Evolutionary conservation across 2,888 invertebrate genomes (phyloP).

Genomic region (Meandrusa payeni): DNA sequence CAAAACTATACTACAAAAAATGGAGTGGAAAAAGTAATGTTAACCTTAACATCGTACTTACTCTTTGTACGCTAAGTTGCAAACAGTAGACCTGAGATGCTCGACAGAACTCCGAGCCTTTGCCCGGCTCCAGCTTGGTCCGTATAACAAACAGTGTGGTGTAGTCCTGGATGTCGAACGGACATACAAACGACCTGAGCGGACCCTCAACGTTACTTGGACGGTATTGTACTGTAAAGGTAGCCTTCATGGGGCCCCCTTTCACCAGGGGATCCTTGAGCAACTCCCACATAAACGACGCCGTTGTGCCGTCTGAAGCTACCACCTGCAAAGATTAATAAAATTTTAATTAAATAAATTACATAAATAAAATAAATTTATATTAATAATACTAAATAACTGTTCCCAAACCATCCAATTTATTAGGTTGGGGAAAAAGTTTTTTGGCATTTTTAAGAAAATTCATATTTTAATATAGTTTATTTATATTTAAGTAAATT

Average conservation of each 20-base stretch:
- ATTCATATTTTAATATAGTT: no score
- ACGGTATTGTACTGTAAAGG: slow-evolving; percentile 60
- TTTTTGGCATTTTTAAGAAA: no score
- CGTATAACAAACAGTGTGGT: slow-evolving; percentile 92
- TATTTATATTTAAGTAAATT: no score
- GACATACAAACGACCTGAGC: slow-evolving; percentile 81
- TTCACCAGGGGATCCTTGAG: slow-evolving; percentile 82
- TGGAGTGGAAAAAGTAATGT: no score
- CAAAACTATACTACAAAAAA: no score
- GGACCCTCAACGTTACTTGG: slow-evolving; percentile 49
- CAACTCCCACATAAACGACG: slow-evolving; percentile 92
- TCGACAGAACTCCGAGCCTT: slow-evolving; percentile 91
- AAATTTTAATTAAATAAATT: no score
- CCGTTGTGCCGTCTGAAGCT: slow-evolving; percentile 87
- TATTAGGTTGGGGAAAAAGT: no score
- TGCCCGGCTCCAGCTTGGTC: slow-evolving; percentile 88
- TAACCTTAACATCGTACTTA: no score
- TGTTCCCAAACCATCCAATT: no score
- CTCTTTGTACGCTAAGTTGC: slow-evolving; percentile 86
- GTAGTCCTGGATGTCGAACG: slow-evolving; percentile 90
- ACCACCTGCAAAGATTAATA: slow-evolving; percentile 81
- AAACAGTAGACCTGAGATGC: slow-evolving; percentile 93
- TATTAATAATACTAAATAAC: no score
- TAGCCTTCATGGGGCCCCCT: slow-evolving; percentile 74
- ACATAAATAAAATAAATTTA: no score